phyloP scores from a whole-genome alignment of 1,140 invertebrate species.

The Acromyrmex heyeri region DNA sequence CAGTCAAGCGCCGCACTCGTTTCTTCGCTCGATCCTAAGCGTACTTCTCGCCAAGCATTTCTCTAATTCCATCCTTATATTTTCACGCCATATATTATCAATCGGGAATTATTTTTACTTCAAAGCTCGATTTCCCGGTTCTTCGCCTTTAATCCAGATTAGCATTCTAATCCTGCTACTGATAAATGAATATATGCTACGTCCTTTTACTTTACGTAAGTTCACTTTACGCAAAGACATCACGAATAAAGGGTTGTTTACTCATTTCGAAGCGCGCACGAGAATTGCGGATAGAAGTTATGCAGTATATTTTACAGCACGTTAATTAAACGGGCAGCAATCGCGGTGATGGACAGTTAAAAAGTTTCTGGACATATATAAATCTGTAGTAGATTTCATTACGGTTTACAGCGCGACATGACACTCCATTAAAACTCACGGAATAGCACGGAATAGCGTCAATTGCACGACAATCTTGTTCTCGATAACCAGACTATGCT shows the following conservation, averaged over 20 bases:
- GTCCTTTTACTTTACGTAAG: background rate
- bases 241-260: background rate
- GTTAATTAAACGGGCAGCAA: conserved; percentile 24
- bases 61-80: conserved; percentile 22
- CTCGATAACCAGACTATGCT: background rate
- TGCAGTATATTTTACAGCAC: background rate
- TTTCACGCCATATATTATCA: conserved; percentile 26
- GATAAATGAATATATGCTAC: conserved; percentile 1
- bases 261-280: background rate
- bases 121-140: background rate
- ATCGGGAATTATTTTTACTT: background rate
- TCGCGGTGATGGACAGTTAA: background rate
- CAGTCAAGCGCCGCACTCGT: conserved; percentile 6
- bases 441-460: background rate
- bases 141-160: background rate
- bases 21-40: conserved; percentile 9
- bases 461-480: conserved; percentile 12
- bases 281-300: background rate
- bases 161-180: conserved; percentile 30
- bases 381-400: conserved; percentile 29
- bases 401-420: background rate
- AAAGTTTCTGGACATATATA: background rate
- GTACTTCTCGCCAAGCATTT: background rate
- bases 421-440: background rate
- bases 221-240: background rate